Conservation (phyloP, 2,888 invertebrate species). For the Lucinisca nassula region DNA sequence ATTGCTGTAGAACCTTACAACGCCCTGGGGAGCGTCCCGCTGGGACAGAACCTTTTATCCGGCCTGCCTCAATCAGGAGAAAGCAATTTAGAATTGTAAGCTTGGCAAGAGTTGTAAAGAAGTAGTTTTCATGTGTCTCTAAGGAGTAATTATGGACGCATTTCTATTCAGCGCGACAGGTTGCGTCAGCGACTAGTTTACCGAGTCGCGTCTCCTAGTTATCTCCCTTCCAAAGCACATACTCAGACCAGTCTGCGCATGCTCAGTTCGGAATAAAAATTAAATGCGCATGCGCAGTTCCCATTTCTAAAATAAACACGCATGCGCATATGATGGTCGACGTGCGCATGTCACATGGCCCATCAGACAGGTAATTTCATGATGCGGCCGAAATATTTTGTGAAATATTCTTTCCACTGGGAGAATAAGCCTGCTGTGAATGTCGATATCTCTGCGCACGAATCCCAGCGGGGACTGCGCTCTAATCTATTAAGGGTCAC, state of each 20-base stretch:
- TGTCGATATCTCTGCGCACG: conserved; percentile 69
- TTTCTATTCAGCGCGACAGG: conserved; percentile 58
- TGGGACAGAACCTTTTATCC: conserved; percentile 74
- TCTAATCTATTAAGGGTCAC: conserved; percentile 42
- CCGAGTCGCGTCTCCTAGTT: not conserved
- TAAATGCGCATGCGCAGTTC: too few relatives aligned
- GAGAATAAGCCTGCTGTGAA: conserved; percentile 73
- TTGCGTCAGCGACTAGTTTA: not conserved
- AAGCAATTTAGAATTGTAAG: conserved; percentile 62
- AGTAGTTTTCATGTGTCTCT: conserved; percentile 71
- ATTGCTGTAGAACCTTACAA: conserved; percentile 78
- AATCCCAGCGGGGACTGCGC: conserved; percentile 75
- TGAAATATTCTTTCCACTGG: conserved; percentile 60
- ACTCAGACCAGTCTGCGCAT: not conserved
- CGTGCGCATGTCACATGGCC: not conserved
- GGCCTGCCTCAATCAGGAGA: conserved; percentile 67
- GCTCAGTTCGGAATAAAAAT: too few relatives aligned
- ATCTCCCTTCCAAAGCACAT: conserved; percentile 6
- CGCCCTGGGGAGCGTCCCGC: conserved; percentile 77
- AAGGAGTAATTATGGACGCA: conserved; percentile 71
- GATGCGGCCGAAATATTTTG: conserved; percentile 35
- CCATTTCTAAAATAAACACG: too few relatives aligned
- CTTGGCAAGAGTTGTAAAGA: conserved; percentile 53
- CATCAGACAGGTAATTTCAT: conserved; percentile 4
- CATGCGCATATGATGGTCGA: not conserved